These are phyloP conservation scores for Anthopleura xanthogrammica DNA, from an alignment of 92 coral and sea anemone species.

Conservation along the genomic window DNA sequence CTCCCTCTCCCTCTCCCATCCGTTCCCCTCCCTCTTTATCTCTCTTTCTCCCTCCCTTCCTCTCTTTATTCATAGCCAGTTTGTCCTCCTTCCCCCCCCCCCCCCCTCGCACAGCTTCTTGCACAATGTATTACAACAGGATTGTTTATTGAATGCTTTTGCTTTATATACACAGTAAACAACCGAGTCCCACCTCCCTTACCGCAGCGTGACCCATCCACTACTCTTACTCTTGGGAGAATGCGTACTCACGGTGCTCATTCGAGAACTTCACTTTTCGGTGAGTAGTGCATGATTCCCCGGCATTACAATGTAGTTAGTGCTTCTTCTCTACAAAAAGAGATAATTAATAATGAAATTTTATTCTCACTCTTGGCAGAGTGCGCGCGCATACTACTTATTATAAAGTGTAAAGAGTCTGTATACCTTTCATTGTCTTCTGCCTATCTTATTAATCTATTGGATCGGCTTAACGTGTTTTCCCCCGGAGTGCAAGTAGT, in stretches of 20 bases:
- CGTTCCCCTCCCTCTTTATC: background rate
- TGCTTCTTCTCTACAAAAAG: background rate
- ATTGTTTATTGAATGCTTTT: background rate
- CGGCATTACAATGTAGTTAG: background rate
- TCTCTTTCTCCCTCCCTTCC: background rate
- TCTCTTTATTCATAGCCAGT: background rate
- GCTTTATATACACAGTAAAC: background rate
- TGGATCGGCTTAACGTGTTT: too few relatives aligned
- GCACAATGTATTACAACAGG: background rate
- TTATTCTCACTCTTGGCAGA: background rate
- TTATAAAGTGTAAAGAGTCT: too few relatives aligned
- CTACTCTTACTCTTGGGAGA: slow-evolving; percentile 82
- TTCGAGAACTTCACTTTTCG: slow-evolving; percentile 59
- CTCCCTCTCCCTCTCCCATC: background rate
- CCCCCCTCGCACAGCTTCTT: background rate
- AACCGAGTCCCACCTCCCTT: slow-evolving; percentile 81
- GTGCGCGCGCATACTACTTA: too few relatives aligned
- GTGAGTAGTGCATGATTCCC: slow-evolving; percentile 48
- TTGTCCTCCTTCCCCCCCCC: background rate
- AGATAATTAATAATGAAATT: too few relatives aligned
- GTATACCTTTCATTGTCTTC: too few relatives aligned
- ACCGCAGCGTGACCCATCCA: slow-evolving; percentile 92
- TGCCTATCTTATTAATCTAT: too few relatives aligned
- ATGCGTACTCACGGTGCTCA: slow-evolving; percentile 69
- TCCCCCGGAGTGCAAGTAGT: too few relatives aligned